Evolutionary conservation across 2,113 vertebrate genomes (phyloP).

Genomic region (Gasterosteus aculeatus): DNA sequence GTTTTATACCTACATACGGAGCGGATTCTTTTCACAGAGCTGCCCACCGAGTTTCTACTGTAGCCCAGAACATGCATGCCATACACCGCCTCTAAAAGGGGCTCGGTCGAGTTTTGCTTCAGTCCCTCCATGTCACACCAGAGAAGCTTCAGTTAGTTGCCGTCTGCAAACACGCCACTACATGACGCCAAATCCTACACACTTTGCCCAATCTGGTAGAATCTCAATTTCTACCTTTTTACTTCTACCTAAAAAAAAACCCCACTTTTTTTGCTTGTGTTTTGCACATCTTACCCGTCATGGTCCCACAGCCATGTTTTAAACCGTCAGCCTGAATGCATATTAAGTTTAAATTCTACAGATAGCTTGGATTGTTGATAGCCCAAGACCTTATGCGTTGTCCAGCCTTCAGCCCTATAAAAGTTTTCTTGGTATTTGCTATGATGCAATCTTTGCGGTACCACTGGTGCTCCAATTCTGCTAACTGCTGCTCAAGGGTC

Average conservation of each 20-base stretch:
- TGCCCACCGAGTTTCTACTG: neutral
- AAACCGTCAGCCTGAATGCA: neutral
- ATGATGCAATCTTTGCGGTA: neutral
- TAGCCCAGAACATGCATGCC: neutral
- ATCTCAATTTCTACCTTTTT: neutral
- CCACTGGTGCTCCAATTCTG: constrained; percentile 12
- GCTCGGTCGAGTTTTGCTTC: neutral
- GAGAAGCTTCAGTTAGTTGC: neutral
- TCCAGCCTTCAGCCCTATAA: neutral
- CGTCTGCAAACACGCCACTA: neutral
- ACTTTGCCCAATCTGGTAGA: neutral
- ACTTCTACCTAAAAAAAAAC: neutral
- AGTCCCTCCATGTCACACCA: neutral
- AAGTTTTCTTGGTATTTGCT: constrained; percentile 3
- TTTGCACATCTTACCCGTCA: neutral
- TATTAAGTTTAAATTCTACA: neutral
- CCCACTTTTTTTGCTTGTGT: neutral
- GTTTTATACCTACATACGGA: neutral
- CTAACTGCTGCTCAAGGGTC: constrained; percentile 44
- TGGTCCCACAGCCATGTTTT: neutral
- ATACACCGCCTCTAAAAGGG: neutral
- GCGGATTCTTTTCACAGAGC: too few relatives aligned
- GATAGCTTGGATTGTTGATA: too few relatives aligned
- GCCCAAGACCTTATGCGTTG: neutral
- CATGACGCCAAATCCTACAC: neutral